Evolutionary conservation across 1,140 invertebrate genomes (phyloP).

Genomic region (Leguminivora glycinivorella): DNA sequence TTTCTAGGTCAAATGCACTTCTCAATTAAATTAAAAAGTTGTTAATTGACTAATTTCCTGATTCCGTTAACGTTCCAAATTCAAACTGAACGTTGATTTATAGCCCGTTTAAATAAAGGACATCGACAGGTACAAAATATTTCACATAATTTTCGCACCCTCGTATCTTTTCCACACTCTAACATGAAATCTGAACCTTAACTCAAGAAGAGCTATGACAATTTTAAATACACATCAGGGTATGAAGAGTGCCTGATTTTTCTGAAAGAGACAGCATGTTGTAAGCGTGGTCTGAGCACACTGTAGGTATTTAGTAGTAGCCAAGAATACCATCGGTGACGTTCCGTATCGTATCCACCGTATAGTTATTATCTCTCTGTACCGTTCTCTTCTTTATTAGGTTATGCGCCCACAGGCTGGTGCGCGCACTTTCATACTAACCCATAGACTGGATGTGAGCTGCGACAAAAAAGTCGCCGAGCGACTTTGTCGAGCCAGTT

Average conservation of each 20-base stretch:
- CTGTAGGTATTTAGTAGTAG: too few species aligned
- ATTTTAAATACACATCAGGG: background rate
- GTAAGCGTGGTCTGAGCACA: background rate
- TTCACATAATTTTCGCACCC: background rate
- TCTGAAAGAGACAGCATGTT: conserved; percentile 8
- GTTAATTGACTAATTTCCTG: conserved; percentile 20
- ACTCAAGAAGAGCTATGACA: background rate
- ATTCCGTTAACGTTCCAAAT: conserved; percentile 20
- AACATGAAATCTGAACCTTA: background rate
- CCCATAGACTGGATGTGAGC: too few species aligned
- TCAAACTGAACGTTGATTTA: conserved; percentile 23
- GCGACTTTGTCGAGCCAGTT: too few species aligned
- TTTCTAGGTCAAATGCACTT: background rate
- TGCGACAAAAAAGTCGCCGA: too few species aligned
- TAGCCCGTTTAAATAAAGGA: background rate
- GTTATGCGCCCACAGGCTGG: too few species aligned
- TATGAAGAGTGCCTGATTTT: background rate
- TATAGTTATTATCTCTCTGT: too few species aligned
- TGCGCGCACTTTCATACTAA: too few species aligned
- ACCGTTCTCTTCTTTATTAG: too few species aligned
- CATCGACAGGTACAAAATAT: background rate
- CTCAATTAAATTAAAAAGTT: conserved; percentile 21
- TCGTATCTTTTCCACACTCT: background rate
- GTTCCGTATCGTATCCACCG: too few species aligned
- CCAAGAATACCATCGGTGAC: too few species aligned